phyloP scores from a whole-genome alignment of 1,140 invertebrate genomes.

The Parapsyche elsis region DNA sequence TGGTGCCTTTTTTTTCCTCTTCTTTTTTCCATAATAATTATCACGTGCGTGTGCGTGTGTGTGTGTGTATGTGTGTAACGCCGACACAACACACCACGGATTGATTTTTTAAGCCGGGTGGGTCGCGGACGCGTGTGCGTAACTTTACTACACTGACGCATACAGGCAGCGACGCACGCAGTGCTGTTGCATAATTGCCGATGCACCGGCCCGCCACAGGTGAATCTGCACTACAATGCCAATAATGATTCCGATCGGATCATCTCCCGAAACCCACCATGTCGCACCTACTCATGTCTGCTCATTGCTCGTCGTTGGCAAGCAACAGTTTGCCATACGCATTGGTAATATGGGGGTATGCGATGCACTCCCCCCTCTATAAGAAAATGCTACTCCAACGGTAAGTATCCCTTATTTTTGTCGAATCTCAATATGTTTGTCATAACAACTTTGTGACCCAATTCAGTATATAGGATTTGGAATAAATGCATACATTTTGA shows the following conservation, averaged over 20 bases:
- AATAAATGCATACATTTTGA: no score
- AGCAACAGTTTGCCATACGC: no score
- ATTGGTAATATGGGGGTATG: no score
- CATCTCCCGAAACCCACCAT: no score
- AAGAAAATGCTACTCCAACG: no score
- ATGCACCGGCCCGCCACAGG: background rate
- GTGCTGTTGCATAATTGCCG: constrained; percentile 26
- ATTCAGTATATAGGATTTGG: no score
- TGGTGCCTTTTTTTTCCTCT: background rate
- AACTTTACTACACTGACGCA: background rate
- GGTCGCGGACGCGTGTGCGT: background rate
- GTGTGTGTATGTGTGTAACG: constrained; percentile 11
- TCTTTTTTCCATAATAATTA: constrained; percentile 43
- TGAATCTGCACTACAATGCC: background rate
- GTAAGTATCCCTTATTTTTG: background rate
- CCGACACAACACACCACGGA: constrained; percentile 29
- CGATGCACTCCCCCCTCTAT: no score
- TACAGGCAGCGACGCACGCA: background rate
- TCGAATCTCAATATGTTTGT: background rate
- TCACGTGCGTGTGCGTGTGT: constrained; percentile 42
- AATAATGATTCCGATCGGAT: no score
- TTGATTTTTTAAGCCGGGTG: constrained; percentile 18
- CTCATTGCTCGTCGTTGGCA: no score
- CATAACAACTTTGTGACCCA: no score
- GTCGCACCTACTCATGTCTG: no score